Conservation (phyloP, 2,797 vertebrate genomes). For the Lacerta bilineata region DNA sequence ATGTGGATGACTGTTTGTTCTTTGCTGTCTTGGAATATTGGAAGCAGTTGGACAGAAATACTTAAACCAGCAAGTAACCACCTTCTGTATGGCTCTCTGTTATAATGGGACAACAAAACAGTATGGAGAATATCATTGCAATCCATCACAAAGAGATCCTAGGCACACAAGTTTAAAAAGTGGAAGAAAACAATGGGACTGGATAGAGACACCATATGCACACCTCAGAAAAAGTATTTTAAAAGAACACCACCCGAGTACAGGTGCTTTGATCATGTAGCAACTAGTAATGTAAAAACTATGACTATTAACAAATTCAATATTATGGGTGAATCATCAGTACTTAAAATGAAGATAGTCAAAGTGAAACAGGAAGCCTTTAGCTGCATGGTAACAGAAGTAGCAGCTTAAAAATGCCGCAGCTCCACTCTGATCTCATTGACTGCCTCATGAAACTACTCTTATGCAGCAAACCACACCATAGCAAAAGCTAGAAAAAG, state of each 20-base stretch:
- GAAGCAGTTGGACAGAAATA: too few species aligned
- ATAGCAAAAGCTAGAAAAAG: background rate
- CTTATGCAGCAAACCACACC: background rate
- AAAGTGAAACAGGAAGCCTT: slow-evolving; percentile 21
- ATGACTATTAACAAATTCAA: fast-evolving
- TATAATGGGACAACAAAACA: background rate
- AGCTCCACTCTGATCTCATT: background rate
- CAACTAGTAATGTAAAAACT: slow-evolving; percentile 16
- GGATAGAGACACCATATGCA: background rate
- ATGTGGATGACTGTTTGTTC: too few species aligned
- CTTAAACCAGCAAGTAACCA: background rate
- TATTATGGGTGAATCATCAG: slow-evolving; percentile 6
- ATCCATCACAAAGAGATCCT: background rate
- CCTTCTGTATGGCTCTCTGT: background rate
- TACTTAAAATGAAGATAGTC: background rate
- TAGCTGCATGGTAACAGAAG: background rate
- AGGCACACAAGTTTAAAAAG: slow-evolving; percentile 8
- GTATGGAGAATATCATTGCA: background rate
- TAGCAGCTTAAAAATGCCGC: background rate
- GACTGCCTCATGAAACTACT: background rate
- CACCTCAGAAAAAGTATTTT: background rate
- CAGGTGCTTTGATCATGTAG: background rate
- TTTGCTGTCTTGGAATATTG: too few species aligned
- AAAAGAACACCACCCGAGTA: background rate
- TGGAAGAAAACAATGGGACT: background rate